Percentiles rank a stretch among this genome's conserved stretches.
Conservation (phyloP, 1,140 invertebrate genomes). For the Batillaria attramentaria region DNA sequence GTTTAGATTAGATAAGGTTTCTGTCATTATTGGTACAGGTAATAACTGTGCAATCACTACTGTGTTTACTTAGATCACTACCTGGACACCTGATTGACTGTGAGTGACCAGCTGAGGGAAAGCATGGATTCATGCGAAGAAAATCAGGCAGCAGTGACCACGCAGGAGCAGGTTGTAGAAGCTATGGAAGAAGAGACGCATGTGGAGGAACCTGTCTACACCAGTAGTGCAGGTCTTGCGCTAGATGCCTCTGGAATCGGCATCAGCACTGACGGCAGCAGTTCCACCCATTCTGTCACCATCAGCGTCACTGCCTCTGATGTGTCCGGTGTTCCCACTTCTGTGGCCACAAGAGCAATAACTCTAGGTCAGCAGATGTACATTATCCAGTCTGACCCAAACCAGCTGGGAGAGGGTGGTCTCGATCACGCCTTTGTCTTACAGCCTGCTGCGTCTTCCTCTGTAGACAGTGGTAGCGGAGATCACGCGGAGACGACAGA, state of each 20-base stretch:
- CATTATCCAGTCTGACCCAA: conserved; percentile 26
- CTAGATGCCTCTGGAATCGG: background rate
- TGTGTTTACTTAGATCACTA: background rate
- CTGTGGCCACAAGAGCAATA: conserved; percentile 12
- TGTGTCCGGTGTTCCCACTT: background rate
- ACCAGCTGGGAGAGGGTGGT: background rate
- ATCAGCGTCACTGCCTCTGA: conserved; percentile 13
- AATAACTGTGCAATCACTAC: background rate
- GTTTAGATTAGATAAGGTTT: background rate
- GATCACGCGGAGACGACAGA: conserved; percentile 5
- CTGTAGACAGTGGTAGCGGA: background rate
- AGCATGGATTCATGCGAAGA: conserved; percentile 3
- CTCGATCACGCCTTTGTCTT: conserved; percentile 11
- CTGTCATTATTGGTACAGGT: background rate
- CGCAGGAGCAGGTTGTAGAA: background rate
- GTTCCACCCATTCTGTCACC: background rate
- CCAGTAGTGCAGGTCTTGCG: background rate
- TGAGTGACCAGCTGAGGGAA: background rate
- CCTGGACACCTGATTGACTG: background rate
- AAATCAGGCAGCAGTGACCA: background rate
- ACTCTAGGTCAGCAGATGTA: conserved; percentile 24
- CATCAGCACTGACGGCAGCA: background rate
- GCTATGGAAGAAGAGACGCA: background rate
- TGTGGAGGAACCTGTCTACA: background rate
- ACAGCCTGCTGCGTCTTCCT: background rate